phyloP scores from a whole-genome alignment of 2,888 invertebrate genomes.

The Linyphia triangularis region DNA sequence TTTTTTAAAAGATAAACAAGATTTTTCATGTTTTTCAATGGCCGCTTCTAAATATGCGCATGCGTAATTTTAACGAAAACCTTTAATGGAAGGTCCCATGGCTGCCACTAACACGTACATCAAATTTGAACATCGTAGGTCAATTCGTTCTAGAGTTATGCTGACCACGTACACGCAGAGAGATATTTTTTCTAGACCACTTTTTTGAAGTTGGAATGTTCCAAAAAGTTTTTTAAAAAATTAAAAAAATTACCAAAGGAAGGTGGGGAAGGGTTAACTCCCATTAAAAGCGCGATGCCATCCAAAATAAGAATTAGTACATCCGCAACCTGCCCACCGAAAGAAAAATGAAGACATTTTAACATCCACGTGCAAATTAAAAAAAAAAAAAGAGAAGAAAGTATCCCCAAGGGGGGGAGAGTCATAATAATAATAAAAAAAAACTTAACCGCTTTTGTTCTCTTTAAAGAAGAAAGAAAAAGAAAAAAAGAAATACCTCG shows the following conservation, averaged over 20 bases:
- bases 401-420: not conserved
- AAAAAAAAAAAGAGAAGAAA: not conserved
- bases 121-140: no score
- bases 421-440: slow-evolving; percentile 27
- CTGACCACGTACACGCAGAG: no score
- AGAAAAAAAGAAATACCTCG: not conserved
- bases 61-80: no score
- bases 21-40: no score
- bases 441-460: not conserved
- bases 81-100: no score
- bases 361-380: not conserved
- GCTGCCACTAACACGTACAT: no score
- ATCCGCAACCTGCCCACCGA: not conserved
- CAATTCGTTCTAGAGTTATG: no score
- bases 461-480: not conserved
- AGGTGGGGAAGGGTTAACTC: not conserved
- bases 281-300: slow-evolving; percentile 53
- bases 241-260: not conserved
- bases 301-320: slow-evolving; percentile 50
- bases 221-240: no score
- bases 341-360: slow-evolving; percentile 49
- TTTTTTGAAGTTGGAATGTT: no score
- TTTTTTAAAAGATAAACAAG: no score
- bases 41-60: no score
- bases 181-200: no score